Percentiles rank a stretch among this genome's conserved stretches.
phyloP scores from a whole-genome alignment of 2,888 invertebrate species.

The Aphidius colemani region DNA sequence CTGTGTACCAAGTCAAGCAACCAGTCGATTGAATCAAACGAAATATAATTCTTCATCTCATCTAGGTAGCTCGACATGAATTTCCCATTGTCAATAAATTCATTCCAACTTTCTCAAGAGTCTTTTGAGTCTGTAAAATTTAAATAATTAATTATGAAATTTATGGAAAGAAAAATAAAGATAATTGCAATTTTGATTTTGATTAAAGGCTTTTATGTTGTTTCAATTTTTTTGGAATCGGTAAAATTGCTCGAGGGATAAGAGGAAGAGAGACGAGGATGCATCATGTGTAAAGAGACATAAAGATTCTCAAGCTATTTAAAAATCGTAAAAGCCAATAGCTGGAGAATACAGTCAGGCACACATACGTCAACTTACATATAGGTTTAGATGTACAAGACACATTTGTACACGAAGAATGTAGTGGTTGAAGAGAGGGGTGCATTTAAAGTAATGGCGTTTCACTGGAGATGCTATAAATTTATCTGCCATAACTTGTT shows the following conservation, averaged over 20 bases:
- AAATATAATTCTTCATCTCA: too few species aligned
- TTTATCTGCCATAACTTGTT: slow-evolving; percentile 62
- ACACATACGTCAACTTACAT: not conserved
- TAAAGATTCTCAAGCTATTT: slow-evolving; percentile 48
- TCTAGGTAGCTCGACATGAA: too few species aligned
- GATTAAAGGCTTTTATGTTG: too few species aligned
- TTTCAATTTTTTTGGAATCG: too few species aligned
- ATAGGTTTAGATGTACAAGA: slow-evolving; percentile 2
- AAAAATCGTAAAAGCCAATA: slow-evolving; percentile 59
- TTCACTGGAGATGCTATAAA: slow-evolving; percentile 61
- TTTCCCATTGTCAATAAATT: too few species aligned
- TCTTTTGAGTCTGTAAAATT: too few species aligned
- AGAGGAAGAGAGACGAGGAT: not conserved
- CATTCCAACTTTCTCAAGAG: too few species aligned
- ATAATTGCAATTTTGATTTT: too few species aligned
- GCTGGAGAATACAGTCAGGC: slow-evolving; percentile 31
- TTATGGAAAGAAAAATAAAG: too few species aligned
- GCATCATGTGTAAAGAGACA: slow-evolving; percentile 30
- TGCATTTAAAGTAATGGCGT: slow-evolving; percentile 55
- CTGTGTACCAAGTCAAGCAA: slow-evolving; percentile 40
- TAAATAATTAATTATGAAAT: too few species aligned
- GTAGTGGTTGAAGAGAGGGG: slow-evolving; percentile 28
- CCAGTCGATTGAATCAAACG: too few species aligned
- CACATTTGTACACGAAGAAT: slow-evolving; percentile 31
- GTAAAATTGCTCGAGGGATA: not conserved